Evolutionary conservation across 2,888 invertebrate species (phyloP), one percentile per base, ranked within the genome.

Genomic region (Sialis fuliginosa): DNA sequence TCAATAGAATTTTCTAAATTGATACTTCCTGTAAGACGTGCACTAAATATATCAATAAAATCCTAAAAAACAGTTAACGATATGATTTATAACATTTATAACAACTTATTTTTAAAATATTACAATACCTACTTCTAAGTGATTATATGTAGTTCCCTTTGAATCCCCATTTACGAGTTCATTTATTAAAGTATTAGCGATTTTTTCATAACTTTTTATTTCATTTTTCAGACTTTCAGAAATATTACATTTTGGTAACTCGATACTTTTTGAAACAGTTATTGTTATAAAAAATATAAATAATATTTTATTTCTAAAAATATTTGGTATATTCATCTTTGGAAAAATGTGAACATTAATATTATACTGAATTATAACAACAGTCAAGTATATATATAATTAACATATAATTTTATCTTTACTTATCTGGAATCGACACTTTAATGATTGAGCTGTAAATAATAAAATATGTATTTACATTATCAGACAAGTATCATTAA

Each of bases 1-100:
- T 74, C 72, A 40, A 75, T 74, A 5, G 72, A 62, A 54, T 69
- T 59, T 57, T 75, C 75, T 44, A 75, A 60, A 54, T 66, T 68
- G 47, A 64, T 44, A 2, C 71, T 65, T 1, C 74, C 74, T 1
- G 71, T 62, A 46, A 71, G 56, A 48, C 75, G 59, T 35, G 62
- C 60, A 1, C 74, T 74, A 58, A 71, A 74, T 50, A 57, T 66
- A 54, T 71, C 71, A 4, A 66, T 62, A 57, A 71, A 71, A 30
- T 57, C 51, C 45, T 45, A 32, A 30, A 45, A 33, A 6, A 37
- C 12, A 37, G n/a, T 12, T 33, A 33, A 8, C 33, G 12, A 31
- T 32, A 33, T 32, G 12, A 30, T 34, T 30, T 5, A 30, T 34
- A 44, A 33, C 6, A 10, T 12, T 4, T n/a, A 12, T 12, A 30